A percentile compares a stretch with the other conserved stretches of the same genome.
phyloP scores from a whole-genome alignment of 2,113 vertebrate genomes.

The Embiotoca jacksoni region DNA sequence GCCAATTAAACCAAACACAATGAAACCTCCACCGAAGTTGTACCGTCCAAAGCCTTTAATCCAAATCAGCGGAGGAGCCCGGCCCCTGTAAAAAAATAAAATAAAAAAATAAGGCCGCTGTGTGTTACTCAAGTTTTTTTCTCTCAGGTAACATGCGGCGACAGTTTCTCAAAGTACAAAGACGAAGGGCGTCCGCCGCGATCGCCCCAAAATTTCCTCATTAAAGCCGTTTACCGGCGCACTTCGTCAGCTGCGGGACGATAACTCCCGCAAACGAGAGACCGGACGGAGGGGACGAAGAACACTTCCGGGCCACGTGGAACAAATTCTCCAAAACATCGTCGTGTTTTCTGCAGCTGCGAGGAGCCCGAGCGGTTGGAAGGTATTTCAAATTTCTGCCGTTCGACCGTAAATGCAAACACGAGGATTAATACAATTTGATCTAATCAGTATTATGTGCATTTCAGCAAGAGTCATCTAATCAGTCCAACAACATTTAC shows the following conservation, averaged over 20 bases:
- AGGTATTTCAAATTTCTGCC: no score
- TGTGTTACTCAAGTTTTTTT: not conserved
- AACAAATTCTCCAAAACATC: no score
- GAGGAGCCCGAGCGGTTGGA: no score
- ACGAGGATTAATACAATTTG: no score
- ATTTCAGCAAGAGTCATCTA: no score
- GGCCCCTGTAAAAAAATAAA: not conserved
- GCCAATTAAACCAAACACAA: slow-evolving; percentile 60
- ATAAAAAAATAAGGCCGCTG: slow-evolving; percentile 21
- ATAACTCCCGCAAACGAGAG: not conserved
- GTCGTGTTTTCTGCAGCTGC: no score
- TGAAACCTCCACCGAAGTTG: slow-evolving; percentile 41
- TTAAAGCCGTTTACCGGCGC: slow-evolving; percentile 21
- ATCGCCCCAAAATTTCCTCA: slow-evolving; percentile 16
- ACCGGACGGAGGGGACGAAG: not conserved
- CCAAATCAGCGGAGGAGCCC: slow-evolving; percentile 41
- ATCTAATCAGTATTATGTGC: no score
- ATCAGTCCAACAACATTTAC: no score
- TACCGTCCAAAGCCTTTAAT: slow-evolving; percentile 57
- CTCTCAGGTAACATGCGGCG: not conserved
- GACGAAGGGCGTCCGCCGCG: slow-evolving; percentile 4
- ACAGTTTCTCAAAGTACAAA: not conserved
- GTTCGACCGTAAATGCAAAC: no score
- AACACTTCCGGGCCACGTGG: no score
- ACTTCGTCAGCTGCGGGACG: not conserved